Evolutionary conservation across 2,888 invertebrate species (phyloP).

Genomic region (Philereme transversata): DNA sequence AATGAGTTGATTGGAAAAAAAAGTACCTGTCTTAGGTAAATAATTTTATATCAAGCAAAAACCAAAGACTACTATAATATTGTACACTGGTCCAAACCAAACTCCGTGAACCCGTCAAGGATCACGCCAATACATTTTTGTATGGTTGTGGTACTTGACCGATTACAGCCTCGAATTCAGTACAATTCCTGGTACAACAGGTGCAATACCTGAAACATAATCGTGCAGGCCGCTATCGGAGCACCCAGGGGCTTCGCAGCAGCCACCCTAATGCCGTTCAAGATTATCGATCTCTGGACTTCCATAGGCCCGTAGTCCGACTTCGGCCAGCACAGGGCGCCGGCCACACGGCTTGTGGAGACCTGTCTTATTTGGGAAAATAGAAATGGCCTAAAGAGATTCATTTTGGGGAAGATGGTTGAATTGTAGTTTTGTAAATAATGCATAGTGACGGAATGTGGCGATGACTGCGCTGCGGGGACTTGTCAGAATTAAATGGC

Average conservation of each 20-base stretch:
- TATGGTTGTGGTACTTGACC: too few relatives aligned
- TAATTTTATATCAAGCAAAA: too few relatives aligned
- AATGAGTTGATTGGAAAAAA: too few relatives aligned
- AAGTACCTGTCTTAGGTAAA: too few relatives aligned
- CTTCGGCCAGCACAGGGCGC: constrained; percentile 43
- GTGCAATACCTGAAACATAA: constrained; percentile 68
- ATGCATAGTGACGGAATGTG: neutral
- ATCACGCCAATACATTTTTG: too few relatives aligned
- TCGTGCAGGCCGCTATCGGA: constrained; percentile 62
- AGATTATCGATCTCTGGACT: constrained; percentile 54
- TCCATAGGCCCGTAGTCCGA: constrained; percentile 62
- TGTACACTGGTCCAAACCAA: too few relatives aligned
- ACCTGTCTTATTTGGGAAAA: constrained; percentile 34
- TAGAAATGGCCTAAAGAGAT: neutral
- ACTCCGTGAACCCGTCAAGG: too few relatives aligned
- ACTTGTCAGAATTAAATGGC: too few relatives aligned
- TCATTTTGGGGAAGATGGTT: constrained; percentile 5
- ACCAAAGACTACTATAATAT: too few relatives aligned
- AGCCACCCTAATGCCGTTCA: constrained; percentile 63
- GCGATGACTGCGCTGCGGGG: neutral
- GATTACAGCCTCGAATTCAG: too few relatives aligned
- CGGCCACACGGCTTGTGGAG: constrained; percentile 27
- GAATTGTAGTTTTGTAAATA: neutral
- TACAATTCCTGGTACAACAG: neutral
- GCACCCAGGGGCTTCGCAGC: constrained; percentile 55